Conservation (phyloP, 2,888 invertebrate genomes). For the Calliopum simillimum region DNA sequence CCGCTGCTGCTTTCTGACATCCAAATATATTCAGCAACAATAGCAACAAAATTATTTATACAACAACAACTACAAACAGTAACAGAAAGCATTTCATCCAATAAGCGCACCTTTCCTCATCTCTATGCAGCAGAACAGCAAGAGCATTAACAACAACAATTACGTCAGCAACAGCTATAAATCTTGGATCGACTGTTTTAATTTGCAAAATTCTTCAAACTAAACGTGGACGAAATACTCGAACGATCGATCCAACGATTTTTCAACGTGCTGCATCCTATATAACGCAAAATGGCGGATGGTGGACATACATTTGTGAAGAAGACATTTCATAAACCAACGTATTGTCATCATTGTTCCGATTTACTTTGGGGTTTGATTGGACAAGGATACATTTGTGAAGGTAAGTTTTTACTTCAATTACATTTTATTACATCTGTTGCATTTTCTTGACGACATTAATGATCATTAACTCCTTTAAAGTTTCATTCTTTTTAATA, state of each 20-base stretch:
- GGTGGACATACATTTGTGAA: conserved; percentile 98
- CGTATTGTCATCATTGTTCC: conserved; percentile 99
- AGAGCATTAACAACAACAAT: conserved; percentile 33
- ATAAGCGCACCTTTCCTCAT: not conserved
- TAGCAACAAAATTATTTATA: conserved; percentile 12
- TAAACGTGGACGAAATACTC: conserved; percentile 16
- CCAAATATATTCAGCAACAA: conserved; percentile 34
- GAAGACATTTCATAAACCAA: conserved; percentile 99
- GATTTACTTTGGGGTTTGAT: conserved; percentile 99
- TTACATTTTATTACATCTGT: not conserved
- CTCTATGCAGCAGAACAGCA: conserved; percentile 30
- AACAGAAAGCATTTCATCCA: not conserved
- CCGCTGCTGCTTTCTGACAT: not conserved
- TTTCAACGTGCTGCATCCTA: conserved; percentile 34
- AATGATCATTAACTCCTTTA: no score
- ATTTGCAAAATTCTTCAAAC: not conserved
- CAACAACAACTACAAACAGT: not conserved
- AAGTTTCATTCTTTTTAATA: no score
- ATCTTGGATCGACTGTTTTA: conserved; percentile 29
- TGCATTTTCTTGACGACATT: no score
- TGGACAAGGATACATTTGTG: conserved; percentile 99
- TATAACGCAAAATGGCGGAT: conserved; percentile 68
- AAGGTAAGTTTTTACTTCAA: conserved; percentile 76
- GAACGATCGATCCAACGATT: conserved; percentile 46
- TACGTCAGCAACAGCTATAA: conserved; percentile 39